phyloP scores from a whole-genome alignment of 2,888 invertebrate species.

The Tyria jacobaeae region DNA sequence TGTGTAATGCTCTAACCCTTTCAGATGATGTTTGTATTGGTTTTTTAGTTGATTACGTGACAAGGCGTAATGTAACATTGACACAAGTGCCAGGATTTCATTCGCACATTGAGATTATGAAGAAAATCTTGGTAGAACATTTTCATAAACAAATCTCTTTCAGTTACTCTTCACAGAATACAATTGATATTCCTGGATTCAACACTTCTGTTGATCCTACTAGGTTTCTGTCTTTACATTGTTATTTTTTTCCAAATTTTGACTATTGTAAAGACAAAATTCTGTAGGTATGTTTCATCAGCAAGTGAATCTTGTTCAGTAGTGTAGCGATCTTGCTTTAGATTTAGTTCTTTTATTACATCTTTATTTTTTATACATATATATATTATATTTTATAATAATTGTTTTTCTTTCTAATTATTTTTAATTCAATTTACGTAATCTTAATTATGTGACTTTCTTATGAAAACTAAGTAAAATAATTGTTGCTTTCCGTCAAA shows the following conservation, averaged over 20 bases:
- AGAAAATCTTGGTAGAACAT: neutral
- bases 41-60: constrained; percentile 5
- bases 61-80: neutral
- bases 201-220: neutral
- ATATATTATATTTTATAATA: neutral
- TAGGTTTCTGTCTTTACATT: constrained; percentile 15
- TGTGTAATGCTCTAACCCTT: neutral
- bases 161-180: constrained; percentile 2
- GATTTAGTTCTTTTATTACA: neutral
- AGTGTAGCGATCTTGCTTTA: neutral
- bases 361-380: neutral
- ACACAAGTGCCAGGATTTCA: constrained; percentile 12
- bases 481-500: too few relatives aligned
- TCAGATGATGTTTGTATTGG: constrained; percentile 12
- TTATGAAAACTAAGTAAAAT: too few relatives aligned
- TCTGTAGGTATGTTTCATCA: neutral
- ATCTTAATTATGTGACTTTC: too few relatives aligned
- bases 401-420: neutral
- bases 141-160: neutral
- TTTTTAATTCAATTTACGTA: too few relatives aligned
- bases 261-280: neutral
- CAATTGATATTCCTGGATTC: neutral
- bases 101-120: constrained; percentile 8
- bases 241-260: constrained; percentile 9
- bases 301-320: neutral